Percentiles rank a stretch among this genome's conserved stretches.
Conservation (phyloP, 2,113 vertebrate species). For the Cairina moschata region DNA sequence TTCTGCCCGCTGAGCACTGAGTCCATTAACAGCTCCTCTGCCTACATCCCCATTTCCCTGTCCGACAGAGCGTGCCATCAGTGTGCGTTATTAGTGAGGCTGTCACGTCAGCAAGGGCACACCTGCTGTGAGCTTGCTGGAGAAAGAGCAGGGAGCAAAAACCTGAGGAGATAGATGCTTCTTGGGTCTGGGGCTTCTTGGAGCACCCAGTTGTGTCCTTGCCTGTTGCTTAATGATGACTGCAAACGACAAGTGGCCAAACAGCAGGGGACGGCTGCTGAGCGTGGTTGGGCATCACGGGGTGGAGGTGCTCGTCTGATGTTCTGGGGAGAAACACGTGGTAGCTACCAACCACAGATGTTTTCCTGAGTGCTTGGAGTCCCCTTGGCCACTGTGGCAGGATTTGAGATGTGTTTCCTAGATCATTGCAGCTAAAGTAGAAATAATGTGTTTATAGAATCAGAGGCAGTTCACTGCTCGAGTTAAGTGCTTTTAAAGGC, state of each 20-base stretch:
- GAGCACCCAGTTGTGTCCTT: fast-evolving
- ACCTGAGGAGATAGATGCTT: too few relatives aligned
- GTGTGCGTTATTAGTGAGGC: fast-evolving
- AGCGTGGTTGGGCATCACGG: fast-evolving
- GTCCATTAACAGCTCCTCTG: fast-evolving
- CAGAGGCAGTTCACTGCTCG: not conserved
- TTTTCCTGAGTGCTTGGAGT: fast-evolving
- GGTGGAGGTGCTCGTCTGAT: fast-evolving
- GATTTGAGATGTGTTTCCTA: not conserved
- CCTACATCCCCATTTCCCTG: not conserved
- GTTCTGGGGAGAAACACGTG: fast-evolving
- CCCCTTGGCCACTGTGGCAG: not conserved
- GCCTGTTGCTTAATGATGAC: fast-evolving
- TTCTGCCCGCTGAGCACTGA: not conserved
- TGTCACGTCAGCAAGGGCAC: not conserved
- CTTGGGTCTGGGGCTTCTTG: not conserved
- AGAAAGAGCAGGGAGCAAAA: fast-evolving
- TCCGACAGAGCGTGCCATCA: not conserved
- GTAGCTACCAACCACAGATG: fast-evolving
- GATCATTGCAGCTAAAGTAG: not conserved
- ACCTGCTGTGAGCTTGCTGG: fast-evolving
- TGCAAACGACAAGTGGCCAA: not conserved
- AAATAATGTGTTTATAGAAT: not conserved
- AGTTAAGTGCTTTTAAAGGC: not conserved
- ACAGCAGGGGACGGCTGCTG: not conserved